Percentiles rank a stretch among this genome's conserved stretches.
Conservation (phyloP, 2,113 vertebrate species). For the Corynorhinus townsendii region DNA sequence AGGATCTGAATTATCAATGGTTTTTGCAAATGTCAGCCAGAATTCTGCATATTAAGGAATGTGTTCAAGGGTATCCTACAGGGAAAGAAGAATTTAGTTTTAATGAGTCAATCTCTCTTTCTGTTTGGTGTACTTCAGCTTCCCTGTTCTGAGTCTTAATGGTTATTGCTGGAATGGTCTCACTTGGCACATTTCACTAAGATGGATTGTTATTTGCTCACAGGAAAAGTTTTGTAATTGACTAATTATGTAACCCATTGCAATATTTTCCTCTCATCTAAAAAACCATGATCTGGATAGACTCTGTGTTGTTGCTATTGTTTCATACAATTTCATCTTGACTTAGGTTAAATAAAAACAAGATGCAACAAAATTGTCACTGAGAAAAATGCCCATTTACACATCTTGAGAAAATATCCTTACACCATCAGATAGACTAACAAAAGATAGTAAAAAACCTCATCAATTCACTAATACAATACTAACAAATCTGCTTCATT, state of each 20-base stretch:
- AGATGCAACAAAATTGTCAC: not conserved
- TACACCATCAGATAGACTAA: not conserved
- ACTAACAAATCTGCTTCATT: not conserved
- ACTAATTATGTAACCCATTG: constrained; percentile 55
- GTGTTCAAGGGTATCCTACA: constrained; percentile 21
- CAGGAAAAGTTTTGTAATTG: constrained; percentile 58
- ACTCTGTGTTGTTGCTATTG: not conserved
- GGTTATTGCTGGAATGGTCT: constrained; percentile 53
- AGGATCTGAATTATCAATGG: constrained; percentile 54
- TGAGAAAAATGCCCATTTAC: not conserved
- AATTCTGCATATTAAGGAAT: constrained; percentile 52
- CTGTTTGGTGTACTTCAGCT: constrained; percentile 26
- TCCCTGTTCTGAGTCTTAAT: constrained; percentile 59
- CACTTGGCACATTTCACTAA: constrained; percentile 60
- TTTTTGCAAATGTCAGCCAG: constrained; percentile 54
- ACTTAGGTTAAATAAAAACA: not conserved
- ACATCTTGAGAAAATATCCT: not conserved
- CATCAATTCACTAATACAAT: not conserved
- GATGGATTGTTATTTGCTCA: constrained; percentile 66
- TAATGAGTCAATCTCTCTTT: constrained; percentile 63
- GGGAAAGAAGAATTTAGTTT: constrained; percentile 60
- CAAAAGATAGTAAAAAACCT: not conserved
- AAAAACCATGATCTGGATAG: not conserved
- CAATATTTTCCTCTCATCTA: constrained; percentile 41
- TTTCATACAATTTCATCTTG: not conserved